Conservation (phyloP, 2,797 vertebrate genomes). For the Pipistrellus pygmaeus region DNA sequence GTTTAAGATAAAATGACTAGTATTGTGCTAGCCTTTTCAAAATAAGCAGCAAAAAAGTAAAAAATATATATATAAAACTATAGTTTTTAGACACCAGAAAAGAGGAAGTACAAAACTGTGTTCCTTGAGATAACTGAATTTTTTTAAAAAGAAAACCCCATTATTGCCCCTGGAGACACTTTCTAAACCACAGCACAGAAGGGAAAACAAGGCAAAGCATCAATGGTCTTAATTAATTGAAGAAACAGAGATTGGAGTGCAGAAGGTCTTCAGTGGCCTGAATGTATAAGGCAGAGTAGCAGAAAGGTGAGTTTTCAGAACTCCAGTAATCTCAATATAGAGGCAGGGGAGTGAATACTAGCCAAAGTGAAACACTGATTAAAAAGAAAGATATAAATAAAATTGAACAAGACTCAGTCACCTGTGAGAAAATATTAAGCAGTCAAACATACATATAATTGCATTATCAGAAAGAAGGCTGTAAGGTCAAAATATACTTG, state of each 20-base stretch:
- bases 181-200: not conserved
- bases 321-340: not conserved
- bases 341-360: not conserved
- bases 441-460: not conserved
- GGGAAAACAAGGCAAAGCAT: not conserved
- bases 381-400: not conserved
- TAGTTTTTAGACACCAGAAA: not conserved
- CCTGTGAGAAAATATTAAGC: not conserved
- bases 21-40: not conserved
- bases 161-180: not conserved
- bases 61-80: not conserved
- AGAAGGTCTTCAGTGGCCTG: not conserved
- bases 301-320: not conserved
- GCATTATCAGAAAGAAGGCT: not conserved
- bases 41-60: not conserved
- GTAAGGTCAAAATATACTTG: not conserved
- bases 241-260: not conserved
- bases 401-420: not conserved
- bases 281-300: not conserved
- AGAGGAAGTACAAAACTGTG: not conserved
- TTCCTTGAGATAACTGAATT: not conserved
- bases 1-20: not conserved
- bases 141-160: not conserved
- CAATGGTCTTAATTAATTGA: not conserved
- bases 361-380: not conserved